A percentile compares a stretch with the other conserved stretches of the same genome.
Evolutionary conservation across 2,113 vertebrate genomes (phyloP).

Genomic region (Brachyistius frenatus): DNA sequence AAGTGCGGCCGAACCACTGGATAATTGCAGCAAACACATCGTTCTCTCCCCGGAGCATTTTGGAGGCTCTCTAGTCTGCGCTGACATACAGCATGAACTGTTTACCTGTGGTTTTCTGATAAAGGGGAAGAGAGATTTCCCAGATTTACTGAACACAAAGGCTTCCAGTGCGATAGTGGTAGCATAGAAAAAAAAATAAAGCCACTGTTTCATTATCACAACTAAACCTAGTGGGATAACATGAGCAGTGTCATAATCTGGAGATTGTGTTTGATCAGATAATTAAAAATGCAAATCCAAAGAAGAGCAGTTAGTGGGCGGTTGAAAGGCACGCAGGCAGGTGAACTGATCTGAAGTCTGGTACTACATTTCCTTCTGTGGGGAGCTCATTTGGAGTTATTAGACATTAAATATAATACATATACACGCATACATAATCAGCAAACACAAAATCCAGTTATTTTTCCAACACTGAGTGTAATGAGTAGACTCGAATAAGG

Average conservation of each 20-base stretch:
- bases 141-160: slow-evolving; percentile 55
- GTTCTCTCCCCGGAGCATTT: slow-evolving; percentile 52
- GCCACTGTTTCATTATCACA: slow-evolving; percentile 42
- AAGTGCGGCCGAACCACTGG: slow-evolving; percentile 22
- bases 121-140: slow-evolving; percentile 62
- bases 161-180: slow-evolving; percentile 34
- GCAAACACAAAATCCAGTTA: not conserved
- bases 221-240: slow-evolving; percentile 39
- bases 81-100: slow-evolving; percentile 54
- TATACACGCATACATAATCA: too few relatives aligned
- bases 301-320: not conserved
- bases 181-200: slow-evolving; percentile 18
- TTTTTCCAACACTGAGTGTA: not conserved
- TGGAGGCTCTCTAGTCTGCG: slow-evolving; percentile 39
- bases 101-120: slow-evolving; percentile 71
- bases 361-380: not conserved
- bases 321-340: slow-evolving; percentile 32
- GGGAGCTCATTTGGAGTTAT: not conserved
- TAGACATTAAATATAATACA: not conserved
- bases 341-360: slow-evolving; percentile 9
- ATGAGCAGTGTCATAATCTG: slow-evolving; percentile 48
- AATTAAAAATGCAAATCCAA: slow-evolving; percentile 60
- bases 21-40: slow-evolving; percentile 62
- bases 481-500: not conserved
- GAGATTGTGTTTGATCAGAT: slow-evolving; percentile 64